phyloP scores from a whole-genome alignment of 1,140 invertebrate genomes.

The Drosophila ironensis region DNA sequence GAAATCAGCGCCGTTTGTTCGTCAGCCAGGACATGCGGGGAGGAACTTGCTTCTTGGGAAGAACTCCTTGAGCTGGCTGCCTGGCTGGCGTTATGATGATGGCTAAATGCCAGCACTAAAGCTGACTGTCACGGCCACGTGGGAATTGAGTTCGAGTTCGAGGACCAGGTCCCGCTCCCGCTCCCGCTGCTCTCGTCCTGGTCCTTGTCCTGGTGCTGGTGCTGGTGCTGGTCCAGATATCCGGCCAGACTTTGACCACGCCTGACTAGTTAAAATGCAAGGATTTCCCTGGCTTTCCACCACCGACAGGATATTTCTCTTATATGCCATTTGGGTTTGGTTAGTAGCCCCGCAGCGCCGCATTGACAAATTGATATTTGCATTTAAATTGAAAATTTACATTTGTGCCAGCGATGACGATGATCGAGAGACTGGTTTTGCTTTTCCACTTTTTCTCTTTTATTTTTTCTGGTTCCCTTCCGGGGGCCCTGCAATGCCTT shows the following conservation, averaged over 20 bases:
- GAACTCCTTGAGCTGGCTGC: conserved; percentile 18
- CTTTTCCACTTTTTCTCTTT: neutral
- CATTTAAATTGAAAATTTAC: conserved; percentile 82
- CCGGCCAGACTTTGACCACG: conserved; percentile 49
- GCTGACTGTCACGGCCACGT: conserved; percentile 55
- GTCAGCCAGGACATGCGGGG: neutral
- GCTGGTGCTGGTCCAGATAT: conserved; percentile 19
- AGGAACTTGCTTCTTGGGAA: no score
- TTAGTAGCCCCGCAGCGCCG: conserved; percentile 20
- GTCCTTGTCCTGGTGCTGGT: no score
- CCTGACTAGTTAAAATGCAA: conserved; percentile 78
- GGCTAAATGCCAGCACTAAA: conserved; percentile 69
- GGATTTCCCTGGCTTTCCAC: conserved; percentile 44
- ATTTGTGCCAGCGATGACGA: conserved; percentile 68
- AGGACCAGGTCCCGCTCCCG: conserved; percentile 7
- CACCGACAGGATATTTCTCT: neutral
- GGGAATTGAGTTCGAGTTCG: conserved; percentile 58
- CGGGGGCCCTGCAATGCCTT: conserved; percentile 31
- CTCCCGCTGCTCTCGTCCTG: no score
- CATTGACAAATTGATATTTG: conserved; percentile 82
- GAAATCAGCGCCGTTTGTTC: conserved; percentile 69
- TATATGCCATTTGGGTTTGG: no score
- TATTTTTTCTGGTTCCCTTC: neutral
- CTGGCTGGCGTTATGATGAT: conserved; percentile 60
- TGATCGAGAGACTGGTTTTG: conserved; percentile 56